A percentile compares a stretch with the other conserved stretches of the same genome.
Conservation (phyloP, 1,140 invertebrate genomes). For the Cydia strobilella region DNA sequence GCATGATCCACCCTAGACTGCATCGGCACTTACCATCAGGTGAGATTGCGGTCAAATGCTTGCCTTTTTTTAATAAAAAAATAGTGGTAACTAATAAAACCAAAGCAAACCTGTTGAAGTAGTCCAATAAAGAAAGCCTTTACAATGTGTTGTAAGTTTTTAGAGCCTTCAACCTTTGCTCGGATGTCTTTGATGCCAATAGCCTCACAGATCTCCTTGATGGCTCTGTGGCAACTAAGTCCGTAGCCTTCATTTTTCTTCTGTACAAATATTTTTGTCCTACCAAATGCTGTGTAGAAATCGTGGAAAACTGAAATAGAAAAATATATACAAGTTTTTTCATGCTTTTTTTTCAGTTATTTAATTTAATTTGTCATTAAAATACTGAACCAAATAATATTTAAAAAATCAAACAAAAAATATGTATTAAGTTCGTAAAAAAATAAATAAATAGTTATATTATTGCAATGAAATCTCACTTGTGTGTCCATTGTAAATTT, state of each 20-base stretch:
- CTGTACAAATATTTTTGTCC: constrained; percentile 92
- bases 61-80: no score
- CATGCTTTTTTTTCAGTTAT: no score
- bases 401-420: neutral
- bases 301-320: constrained; percentile 90
- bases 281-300: constrained; percentile 93
- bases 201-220: constrained; percentile 93
- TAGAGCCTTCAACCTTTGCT: constrained; percentile 95
- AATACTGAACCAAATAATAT: neutral
- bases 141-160: constrained; percentile 89
- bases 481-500: constrained; percentile 91
- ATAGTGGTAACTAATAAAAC: constrained; percentile 8
- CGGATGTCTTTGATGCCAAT: constrained; percentile 96
- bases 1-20: no score
- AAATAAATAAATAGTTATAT: neutral
- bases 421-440: neutral
- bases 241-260: constrained; percentile 95
- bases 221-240: constrained; percentile 91
- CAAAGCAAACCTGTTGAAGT: constrained; percentile 87
- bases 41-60: no score
- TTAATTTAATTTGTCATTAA: neutral
- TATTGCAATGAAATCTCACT: constrained; percentile 76
- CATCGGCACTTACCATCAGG: no score
- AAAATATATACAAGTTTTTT: neutral
- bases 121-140: constrained; percentile 98